Evolutionary conservation across 2,113 vertebrate species (phyloP).

Genomic region (Lipotes vexillifer): DNA sequence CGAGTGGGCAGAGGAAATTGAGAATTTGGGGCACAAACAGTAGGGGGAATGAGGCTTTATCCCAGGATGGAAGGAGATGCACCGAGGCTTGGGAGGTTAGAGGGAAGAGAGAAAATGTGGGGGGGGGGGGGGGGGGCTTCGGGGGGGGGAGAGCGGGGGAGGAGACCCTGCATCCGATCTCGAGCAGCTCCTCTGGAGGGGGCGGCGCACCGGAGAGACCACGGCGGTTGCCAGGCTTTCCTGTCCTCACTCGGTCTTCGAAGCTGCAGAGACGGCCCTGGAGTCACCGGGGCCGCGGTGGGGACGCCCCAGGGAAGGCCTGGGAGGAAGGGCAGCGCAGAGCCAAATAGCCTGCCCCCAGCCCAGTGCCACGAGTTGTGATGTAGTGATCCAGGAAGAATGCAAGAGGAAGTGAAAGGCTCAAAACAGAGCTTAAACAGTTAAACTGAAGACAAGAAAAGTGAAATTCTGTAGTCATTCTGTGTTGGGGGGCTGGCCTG

Average conservation of each 20-base stretch:
- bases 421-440: no score
- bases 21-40: neutral
- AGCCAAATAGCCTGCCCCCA: rapidly evolving
- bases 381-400: neutral
- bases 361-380: rapidly evolving
- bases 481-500: no score
- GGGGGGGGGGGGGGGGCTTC: neutral
- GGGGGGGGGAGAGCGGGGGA: neutral
- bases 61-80: neutral
- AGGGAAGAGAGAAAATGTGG: neutral
- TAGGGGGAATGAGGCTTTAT: no score
- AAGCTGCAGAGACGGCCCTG: neutral
- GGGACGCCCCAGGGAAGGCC: neutral
- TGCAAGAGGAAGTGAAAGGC: no score
- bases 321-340: neutral
- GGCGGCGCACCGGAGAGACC: neutral
- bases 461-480: no score
- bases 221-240: no score
- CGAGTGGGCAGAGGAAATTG: neutral
- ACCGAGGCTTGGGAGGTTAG: neutral
- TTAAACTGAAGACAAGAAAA: no score
- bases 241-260: rapidly evolving
- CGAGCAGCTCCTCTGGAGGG: no score
- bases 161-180: neutral
- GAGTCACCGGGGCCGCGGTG: no score